phyloP scores from a whole-genome alignment of 2,888 invertebrate species.

The Allophyes oxyacanthae region DNA sequence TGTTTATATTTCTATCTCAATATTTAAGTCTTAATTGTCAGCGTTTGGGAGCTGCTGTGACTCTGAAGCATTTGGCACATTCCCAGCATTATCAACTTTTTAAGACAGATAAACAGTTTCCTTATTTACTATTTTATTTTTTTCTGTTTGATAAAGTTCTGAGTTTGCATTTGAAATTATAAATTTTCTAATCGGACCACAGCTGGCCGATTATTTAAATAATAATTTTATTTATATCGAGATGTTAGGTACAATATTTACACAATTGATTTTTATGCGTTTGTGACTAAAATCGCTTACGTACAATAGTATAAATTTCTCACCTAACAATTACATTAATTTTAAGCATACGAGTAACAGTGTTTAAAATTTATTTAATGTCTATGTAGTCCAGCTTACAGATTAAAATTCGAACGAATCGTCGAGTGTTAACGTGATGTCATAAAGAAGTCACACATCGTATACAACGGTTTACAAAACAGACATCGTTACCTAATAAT shows the following conservation, averaged over 20 bases:
- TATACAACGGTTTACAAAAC: slow-evolving; percentile 88
- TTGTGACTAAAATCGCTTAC: slow-evolving; percentile 81
- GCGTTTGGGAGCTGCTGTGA: slow-evolving; percentile 76
- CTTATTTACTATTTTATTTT: slow-evolving; percentile 72
- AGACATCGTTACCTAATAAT: slow-evolving; percentile 77
- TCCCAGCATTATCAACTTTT: slow-evolving; percentile 78
- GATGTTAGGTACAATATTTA: slow-evolving; percentile 72
- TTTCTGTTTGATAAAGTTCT: slow-evolving; percentile 72
- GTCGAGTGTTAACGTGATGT: slow-evolving; percentile 79
- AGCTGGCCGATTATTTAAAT: slow-evolving; percentile 47
- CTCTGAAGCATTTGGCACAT: slow-evolving; percentile 86
- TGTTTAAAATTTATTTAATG: slow-evolving; percentile 86
- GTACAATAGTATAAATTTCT: slow-evolving; percentile 84
- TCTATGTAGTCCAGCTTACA: slow-evolving; percentile 82
- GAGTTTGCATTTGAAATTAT: slow-evolving; percentile 64
- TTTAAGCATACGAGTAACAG: slow-evolving; percentile 88
- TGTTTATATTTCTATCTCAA: slow-evolving; percentile 74
- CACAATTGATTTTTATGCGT: slow-evolving; percentile 78
- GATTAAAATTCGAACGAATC: slow-evolving; percentile 76
- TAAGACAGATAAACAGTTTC: slow-evolving; percentile 73
- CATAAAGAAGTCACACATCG: slow-evolving; percentile 86
- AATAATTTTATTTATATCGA: slow-evolving; percentile 61
- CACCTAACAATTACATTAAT: slow-evolving; percentile 83
- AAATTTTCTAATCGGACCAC: slow-evolving; percentile 49
- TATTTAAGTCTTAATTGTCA: slow-evolving; percentile 78